Conservation (phyloP, 64 coral and sea anemone species). For the Exaiptasia diaphana region DNA sequence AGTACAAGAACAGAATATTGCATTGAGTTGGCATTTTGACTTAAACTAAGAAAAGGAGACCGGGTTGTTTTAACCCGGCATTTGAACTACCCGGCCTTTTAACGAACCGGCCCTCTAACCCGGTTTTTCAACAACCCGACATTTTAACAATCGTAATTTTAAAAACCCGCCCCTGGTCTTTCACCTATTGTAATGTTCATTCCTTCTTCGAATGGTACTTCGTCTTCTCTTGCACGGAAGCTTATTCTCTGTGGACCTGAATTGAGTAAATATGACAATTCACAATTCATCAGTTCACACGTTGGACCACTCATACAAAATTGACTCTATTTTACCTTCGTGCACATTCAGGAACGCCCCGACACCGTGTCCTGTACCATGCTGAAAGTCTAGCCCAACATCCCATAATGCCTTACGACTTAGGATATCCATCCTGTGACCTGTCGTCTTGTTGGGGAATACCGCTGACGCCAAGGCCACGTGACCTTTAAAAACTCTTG, state of each 20-base stretch:
- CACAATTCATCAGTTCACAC: too few species aligned
- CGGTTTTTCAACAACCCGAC: too few species aligned
- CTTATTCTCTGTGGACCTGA: constrained; percentile 83
- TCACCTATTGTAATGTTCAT: constrained; percentile 88
- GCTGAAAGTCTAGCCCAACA: constrained; percentile 81
- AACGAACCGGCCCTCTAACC: too few species aligned
- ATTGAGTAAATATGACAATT: too few species aligned
- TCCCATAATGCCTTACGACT: constrained; percentile 84
- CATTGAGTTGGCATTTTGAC: too few species aligned
- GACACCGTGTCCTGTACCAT: constrained; percentile 93
- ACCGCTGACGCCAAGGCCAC: constrained; percentile 63
- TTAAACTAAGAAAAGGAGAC: background rate
- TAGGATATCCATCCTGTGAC: constrained; percentile 76
- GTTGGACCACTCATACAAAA: too few species aligned
- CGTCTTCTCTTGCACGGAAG: constrained; percentile 21
- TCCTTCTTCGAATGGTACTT: constrained; percentile 76
- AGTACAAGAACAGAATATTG: background rate
- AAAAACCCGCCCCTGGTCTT: too few species aligned
- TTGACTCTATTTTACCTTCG: constrained; percentile 82
- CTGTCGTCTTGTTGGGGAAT: constrained; percentile 87
- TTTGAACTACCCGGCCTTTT: too few species aligned
- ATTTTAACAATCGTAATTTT: too few species aligned
- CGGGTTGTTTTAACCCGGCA: too few species aligned
- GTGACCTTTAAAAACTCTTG: constrained; percentile 77
- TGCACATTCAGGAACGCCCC: constrained; percentile 94